These are phyloP conservation scores for Misgurnus anguillicaudatus DNA, from an alignment of 2,113 vertebrate species.

Conservation along the genomic window DNA sequence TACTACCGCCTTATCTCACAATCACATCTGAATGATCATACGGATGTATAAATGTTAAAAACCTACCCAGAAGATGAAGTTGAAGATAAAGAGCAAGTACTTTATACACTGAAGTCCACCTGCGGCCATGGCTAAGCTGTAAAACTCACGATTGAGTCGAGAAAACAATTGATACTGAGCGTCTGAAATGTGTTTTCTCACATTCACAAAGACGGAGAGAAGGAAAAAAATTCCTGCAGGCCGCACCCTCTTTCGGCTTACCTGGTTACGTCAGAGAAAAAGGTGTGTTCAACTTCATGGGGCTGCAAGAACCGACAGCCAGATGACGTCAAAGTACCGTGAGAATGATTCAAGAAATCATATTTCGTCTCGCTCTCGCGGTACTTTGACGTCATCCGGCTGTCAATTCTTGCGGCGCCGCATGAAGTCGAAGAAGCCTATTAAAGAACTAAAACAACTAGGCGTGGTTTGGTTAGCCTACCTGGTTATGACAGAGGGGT, in stretches of 20 bases:
- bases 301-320: too few relatives aligned
- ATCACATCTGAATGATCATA: neutral
- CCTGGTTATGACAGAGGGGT: too few relatives aligned
- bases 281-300: too few relatives aligned
- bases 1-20: neutral
- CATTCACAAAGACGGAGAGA: neutral
- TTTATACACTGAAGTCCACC: conserved; percentile 84
- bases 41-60: neutral
- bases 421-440: neutral
- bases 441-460: neutral
- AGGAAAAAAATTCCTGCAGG: neutral
- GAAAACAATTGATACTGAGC: neutral
- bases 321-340: too few relatives aligned
- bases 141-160: neutral
- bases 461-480: neutral
- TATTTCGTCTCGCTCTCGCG: too few relatives aligned
- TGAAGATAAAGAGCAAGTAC: conserved; percentile 86
- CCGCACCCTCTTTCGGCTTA: conserved; percentile 34
- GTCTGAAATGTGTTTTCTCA: neutral
- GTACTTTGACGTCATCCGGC: too few relatives aligned
- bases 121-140: conserved; percentile 58
- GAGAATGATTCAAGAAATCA: too few relatives aligned
- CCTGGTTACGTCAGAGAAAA: neutral
- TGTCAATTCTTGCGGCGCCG: too few relatives aligned
- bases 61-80: conserved; percentile 91